A percentile compares a stretch with the other conserved stretches of the same genome.
Evolutionary conservation across 2,888 invertebrate species (phyloP).

Genomic region (Acanthosepion pharaonis): DNA sequence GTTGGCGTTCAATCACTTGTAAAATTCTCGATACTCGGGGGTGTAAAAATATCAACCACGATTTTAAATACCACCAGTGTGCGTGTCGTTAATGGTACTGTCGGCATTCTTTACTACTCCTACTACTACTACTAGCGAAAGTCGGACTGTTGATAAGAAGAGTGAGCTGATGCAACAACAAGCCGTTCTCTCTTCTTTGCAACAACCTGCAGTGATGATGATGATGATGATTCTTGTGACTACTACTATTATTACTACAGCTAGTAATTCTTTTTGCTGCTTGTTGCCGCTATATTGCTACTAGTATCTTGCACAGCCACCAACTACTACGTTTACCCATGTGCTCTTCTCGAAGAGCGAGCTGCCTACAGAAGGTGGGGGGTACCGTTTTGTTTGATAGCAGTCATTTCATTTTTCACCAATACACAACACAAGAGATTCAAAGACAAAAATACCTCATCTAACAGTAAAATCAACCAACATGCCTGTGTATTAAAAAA

Average conservation of each 20-base stretch:
- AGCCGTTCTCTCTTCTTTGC: no score
- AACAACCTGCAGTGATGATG: neutral
- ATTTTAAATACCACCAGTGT: no score
- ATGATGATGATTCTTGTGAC: neutral
- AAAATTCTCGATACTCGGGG: no score
- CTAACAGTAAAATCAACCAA: neutral
- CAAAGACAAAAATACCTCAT: neutral
- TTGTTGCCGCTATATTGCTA: constrained; percentile 33
- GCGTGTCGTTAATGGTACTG: no score
- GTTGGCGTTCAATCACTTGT: no score
- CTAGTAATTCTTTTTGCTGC: neutral
- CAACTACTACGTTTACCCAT: constrained; percentile 18
- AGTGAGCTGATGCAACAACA: no score
- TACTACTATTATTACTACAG: neutral
- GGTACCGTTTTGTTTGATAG: neutral
- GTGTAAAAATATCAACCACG: no score
- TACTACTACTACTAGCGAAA: no score
- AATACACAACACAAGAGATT: neutral
- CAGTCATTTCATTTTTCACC: neutral
- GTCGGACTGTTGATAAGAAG: no score
- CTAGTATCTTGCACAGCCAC: neutral
- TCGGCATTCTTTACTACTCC: no score
- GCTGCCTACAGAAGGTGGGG: neutral
- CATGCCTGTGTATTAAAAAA: neutral
- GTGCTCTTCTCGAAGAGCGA: neutral